Percentiles rank a stretch among this genome's conserved stretches.
Conservation (phyloP, 64 coral and sea anemone genomes). For the Porites australiensis region DNA sequence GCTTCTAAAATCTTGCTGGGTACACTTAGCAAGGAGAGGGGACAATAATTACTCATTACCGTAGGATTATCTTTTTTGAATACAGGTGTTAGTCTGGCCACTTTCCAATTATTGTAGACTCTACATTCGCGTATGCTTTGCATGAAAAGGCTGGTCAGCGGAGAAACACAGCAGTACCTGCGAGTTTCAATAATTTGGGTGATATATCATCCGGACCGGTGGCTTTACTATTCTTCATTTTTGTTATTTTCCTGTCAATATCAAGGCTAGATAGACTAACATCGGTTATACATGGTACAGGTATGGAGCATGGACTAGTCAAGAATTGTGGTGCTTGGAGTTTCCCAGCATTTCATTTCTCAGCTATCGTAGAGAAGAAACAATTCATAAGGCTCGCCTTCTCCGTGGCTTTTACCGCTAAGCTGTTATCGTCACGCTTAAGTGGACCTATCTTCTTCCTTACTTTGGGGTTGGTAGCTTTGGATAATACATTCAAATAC, state of each 20-base stretch:
- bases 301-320: background rate
- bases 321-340: slow-evolving; percentile 17
- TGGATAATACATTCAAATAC: slow-evolving; percentile 16
- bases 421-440: slow-evolving; percentile 1
- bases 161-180: background rate
- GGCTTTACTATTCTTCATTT: background rate
- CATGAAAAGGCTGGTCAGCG: background rate
- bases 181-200: background rate
- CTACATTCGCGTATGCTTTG: background rate
- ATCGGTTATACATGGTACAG: too few species aligned
- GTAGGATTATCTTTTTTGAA: slow-evolving; percentile 6
- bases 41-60: background rate
- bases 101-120: background rate
- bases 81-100: background rate
- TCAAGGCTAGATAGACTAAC: background rate
- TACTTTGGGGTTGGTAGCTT: slow-evolving; percentile 27
- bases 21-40: background rate
- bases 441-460: slow-evolving; percentile 21
- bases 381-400: slow-evolving; percentile 6
- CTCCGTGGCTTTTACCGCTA: background rate
- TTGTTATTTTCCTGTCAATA: slow-evolving; percentile 31
- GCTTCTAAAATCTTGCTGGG: slow-evolving; percentile 12
- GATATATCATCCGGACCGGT: background rate
- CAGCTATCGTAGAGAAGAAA: slow-evolving; percentile 17
- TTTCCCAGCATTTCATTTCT: slow-evolving; percentile 26